Base-by-base conservation (phyloP, 2,113 vertebrate genomes). In the Caracal caracal region DNA sequence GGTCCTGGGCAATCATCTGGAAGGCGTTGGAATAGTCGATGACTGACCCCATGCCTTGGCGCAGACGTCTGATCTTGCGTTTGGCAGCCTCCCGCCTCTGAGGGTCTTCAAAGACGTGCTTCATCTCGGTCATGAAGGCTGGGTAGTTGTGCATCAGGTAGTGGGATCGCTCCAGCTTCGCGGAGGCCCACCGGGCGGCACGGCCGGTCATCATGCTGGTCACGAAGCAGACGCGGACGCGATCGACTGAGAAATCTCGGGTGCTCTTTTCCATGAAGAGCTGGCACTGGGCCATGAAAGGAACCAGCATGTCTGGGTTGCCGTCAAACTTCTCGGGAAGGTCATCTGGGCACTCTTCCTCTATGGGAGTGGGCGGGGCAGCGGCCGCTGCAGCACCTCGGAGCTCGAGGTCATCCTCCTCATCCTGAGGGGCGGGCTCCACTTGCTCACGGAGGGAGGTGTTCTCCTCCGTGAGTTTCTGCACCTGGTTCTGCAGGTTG, bases 61-160 rank as follows among this genome's bases (percentile, higher is more conserved):
- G 98, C 68, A 98, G 98, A 5, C 98, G 98, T 61, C 98, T n/a
- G 87, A 98, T 98, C 94, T 97, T 97, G 96, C 98, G 98, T 2
- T 98, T 98, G 91, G 98, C 98, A 0, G 89, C 93, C 92, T 98
- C 98, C 0, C 97, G 96, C 22, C 94, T 66, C 98, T 98, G 97
- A 2, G 98, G 98, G 89, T 98, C 98, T 92, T 98, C 98, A 1
- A 98, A 98, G 73, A 98, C 96, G 0, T 98, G 98, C 95, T 98
- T 98, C 97, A 98, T 53, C 49, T 98, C 98, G 5, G 88, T 95
- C 95, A 98, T 98, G 84, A 98, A 98, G 95, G 98, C 98, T 0
- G 95, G 93, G 93, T 97, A 98, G 96, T 98, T 98, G 89, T 98
- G 89, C 93, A 98, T 98, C 95, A 98, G 96, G 85, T 98, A 97